Evolutionary conservation across 2,797 vertebrate species (phyloP), one percentile per base, ranked within the genome.

Genomic region (Jordanella pulchra): DNA sequence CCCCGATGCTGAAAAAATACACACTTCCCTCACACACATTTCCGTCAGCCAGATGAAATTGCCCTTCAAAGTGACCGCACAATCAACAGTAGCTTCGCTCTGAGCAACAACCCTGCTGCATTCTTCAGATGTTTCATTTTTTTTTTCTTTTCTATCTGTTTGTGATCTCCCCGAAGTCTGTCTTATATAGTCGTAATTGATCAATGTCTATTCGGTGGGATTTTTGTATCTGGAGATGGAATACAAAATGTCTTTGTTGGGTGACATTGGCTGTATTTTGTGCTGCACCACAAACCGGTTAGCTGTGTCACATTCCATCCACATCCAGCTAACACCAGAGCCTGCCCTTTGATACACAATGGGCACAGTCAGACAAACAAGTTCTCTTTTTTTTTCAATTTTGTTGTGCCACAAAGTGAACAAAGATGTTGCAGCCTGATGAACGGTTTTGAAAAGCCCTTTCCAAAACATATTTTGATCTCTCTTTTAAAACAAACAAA

Each of bases 11-110:
- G 79, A 74, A 86, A 87, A 90, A 93, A 91, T 84, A 91, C 82
- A 78, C 81, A 65, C 77, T 80, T 72, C 72, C 72, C 78, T 55
- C 65, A 73, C 75, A 71, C 84, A 73, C 23, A 66, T 85, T 91
- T 89, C 89, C 83, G 69, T 85, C 75, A 70, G 83, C 89, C 82
- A 89, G 90, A 90, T 90, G 81, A 90, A 92, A 88, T 91, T 89
- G 88, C 87, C 77, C 85, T 90, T 92, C 89, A 93, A 92, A 91
- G 87, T 76, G 85, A 91, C 89, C 84, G 28, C 90, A 88, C 88
- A 90, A 89, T 93, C 89, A 90, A 76, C 88, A 84, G 81, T 83
- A 63, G 70, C 63, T 44, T 67, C 64, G 81, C 73, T 81, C 83
- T 77, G 83, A 83, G 72, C 35, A 7, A 35, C 76, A 69, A 77